These are phyloP conservation scores for Callinectes sapidus DNA, from an alignment of 2,888 invertebrate species.

Conservation along the genomic window DNA sequence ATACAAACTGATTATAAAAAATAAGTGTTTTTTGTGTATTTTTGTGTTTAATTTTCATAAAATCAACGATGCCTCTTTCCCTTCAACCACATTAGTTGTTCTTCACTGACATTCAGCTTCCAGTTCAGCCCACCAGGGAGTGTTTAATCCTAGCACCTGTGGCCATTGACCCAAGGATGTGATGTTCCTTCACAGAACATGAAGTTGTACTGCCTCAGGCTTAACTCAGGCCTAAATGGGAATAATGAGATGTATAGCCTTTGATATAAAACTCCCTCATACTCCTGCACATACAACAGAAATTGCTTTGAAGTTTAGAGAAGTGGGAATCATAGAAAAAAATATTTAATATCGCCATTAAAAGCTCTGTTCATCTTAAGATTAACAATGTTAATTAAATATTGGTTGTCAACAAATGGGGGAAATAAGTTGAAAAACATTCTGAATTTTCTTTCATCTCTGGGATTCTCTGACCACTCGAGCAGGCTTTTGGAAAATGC, in stretches of 20 bases:
- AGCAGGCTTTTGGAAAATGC: background rate
- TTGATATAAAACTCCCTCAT: background rate
- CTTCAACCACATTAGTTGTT: background rate
- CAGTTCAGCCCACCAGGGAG: background rate
- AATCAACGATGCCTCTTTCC: background rate
- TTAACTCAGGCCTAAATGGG: background rate
- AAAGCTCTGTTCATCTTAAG: background rate
- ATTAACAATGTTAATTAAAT: background rate
- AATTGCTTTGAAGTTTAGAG: background rate
- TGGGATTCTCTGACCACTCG: background rate
- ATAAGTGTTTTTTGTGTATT: background rate
- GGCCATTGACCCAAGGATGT: background rate
- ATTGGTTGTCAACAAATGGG: background rate
- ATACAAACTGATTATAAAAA: background rate
- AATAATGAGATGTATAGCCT: background rate
- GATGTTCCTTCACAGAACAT: background rate
- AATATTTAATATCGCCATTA: background rate
- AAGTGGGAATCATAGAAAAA: background rate
- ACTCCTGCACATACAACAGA: background rate
- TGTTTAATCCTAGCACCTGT: background rate
- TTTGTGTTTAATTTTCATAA: background rate
- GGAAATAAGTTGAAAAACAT: background rate
- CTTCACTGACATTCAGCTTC: background rate
- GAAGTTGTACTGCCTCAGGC: background rate
- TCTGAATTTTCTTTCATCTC: slow-evolving; percentile 13